phyloP scores from a whole-genome alignment of 53 echinoderm and acorn worm species.

The Apostichopus leukothele region DNA sequence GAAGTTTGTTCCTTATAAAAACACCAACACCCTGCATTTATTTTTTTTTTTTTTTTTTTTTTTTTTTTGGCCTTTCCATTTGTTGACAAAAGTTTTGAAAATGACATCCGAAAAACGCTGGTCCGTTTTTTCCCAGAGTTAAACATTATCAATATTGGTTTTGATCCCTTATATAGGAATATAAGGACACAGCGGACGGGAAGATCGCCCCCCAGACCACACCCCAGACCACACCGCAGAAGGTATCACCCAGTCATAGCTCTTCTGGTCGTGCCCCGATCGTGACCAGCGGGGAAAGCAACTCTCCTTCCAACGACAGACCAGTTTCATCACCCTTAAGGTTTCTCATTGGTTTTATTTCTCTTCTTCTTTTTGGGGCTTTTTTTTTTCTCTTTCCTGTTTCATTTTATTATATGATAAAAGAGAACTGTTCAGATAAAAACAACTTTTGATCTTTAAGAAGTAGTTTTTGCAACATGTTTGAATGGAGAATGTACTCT shows the following conservation, averaged over 20 bases:
- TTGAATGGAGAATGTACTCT: no score
- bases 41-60: no score
- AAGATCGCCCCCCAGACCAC: not conserved
- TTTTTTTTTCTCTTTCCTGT: not conserved
- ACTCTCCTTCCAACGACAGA: slow-evolving; percentile 7
- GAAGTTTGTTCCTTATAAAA: no score
- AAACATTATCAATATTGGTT: not conserved
- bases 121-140: no score
- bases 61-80: no score
- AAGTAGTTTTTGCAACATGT: no score
- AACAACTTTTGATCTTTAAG: no score
- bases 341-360: not conserved
- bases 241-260: slow-evolving; percentile 12
- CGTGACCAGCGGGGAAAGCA: not conserved
- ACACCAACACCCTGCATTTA: no score
- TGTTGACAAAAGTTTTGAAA: no score
- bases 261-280: not conserved
- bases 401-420: no score
- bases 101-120: no score
- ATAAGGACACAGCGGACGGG: slow-evolving; percentile 31
- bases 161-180: slow-evolving; percentile 20
- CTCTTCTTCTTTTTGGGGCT: not conserved
- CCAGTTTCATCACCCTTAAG: slow-evolving; percentile 24
- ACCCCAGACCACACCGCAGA: not conserved
- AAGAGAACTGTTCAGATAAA: no score